Base-by-base conservation (phyloP, 2,113 vertebrate genomes). In the Myotis yumanensis region DNA sequence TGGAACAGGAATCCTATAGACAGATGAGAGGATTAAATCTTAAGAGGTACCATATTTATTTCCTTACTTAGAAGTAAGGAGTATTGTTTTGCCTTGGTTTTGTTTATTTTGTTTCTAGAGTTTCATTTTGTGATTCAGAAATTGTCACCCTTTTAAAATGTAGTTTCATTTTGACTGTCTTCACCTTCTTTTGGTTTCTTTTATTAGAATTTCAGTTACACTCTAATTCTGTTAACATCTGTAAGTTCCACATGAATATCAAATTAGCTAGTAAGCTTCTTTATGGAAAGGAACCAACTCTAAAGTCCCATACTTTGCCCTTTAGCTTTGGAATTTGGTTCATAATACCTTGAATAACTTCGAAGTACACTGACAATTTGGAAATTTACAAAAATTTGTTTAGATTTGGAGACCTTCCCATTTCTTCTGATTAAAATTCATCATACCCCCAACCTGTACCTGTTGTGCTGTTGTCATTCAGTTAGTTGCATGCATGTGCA, bases 371-470 rank as follows among this genome's bases (percentile, higher is more conserved):
- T 89, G 84, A 35, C 52, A 87, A 16, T n/a, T 71, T n/a, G 77
- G 52, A 85, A 85, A 76, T 40, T 32, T 66, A 66, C 40, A 79
- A 73, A 66, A 51, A 57, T 69, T n/a, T 28, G 16, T 54, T 35
- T 93, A 72, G 71, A 86, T 77, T 72, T 62, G 57, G 22, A 92
- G 11, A n/a, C 35, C 85, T 69, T 79, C 51, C 79, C 0, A 1
- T 43, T n/a, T 75, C 69, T 87, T 90, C 76, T 84, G 57, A 64
- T 80, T 57, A 72, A 83, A 81, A 75, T 40, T 62, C 83, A 79
- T 83, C 43, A n/a, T 40, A 40, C 40, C 71, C 25, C 4, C n/a
- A 54, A 23, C 25, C 68, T 83, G 6, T 23, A 66, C 30, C 40
- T 95, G 51, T 81, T 76, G 18, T 6, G 46, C 57, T 71, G 48